Evolutionary conservation across 2,888 invertebrate genomes (phyloP).

Genomic region (Epiblema foenella): DNA sequence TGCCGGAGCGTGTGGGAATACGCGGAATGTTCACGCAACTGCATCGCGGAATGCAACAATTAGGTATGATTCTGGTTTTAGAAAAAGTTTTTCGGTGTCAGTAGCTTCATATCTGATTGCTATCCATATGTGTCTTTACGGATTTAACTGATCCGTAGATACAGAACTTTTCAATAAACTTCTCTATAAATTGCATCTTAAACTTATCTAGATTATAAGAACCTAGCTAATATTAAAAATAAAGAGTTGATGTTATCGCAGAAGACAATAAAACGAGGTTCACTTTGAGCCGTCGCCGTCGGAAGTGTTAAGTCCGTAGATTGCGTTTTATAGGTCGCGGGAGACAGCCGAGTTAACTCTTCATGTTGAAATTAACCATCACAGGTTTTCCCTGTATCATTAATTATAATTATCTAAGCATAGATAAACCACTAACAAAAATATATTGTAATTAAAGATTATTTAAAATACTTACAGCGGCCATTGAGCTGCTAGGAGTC

Average conservation of each 20-base stretch:
- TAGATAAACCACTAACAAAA: background rate
- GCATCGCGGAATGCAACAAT: slow-evolving; percentile 49
- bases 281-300: background rate
- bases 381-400: background rate
- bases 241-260: background rate
- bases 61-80: slow-evolving; percentile 15
- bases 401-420: no score
- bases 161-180: background rate
- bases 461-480: slow-evolving; percentile 67
- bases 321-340: slow-evolving; percentile 1
- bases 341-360: background rate
- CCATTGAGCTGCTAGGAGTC: slow-evolving; percentile 72
- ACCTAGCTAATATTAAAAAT: background rate
- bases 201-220: background rate
- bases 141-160: background rate
- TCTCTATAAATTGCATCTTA: background rate
- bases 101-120: slow-evolving; percentile 8
- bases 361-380: background rate
- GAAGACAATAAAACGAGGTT: slow-evolving; percentile 7
- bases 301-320: background rate
- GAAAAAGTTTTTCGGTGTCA: slow-evolving; percentile 44
- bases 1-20: slow-evolving; percentile 62
- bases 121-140: background rate
- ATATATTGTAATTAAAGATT: slow-evolving; percentile 12
- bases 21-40: slow-evolving; percentile 51